A percentile compares a stretch with the other conserved stretches of the same genome.
Evolutionary conservation across 2,797 vertebrate species (phyloP).

Genomic region (Myiotriccus ornatus): DNA sequence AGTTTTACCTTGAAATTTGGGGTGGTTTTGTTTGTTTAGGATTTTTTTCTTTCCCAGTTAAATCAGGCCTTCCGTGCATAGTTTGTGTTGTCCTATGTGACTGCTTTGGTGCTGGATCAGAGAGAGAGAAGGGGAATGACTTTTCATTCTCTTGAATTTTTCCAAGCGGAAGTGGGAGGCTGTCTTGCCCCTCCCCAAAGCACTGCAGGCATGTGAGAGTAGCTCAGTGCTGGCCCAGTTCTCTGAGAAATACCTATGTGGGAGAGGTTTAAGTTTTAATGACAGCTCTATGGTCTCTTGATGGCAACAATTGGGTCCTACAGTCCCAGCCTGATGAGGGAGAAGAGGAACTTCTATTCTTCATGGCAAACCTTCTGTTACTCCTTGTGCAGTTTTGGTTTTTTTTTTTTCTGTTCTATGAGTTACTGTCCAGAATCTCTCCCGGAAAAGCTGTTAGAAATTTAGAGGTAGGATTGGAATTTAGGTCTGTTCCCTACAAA

Average conservation of each 20-base stretch:
- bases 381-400: background rate
- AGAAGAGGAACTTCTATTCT: background rate
- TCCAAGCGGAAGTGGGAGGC: background rate
- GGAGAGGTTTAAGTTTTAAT: background rate
- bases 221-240: background rate
- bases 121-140: no score
- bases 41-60: no score
- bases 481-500: background rate
- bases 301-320: background rate
- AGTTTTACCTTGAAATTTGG: no score
- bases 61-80: no score
- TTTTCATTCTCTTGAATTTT: background rate
- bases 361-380: background rate
- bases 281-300: background rate
- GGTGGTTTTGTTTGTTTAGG: no score
- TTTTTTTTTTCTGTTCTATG: background rate
- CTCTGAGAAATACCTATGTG: no score
- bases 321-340: background rate
- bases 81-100: no score
- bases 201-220: background rate
- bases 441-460: background rate
- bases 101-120: no score
- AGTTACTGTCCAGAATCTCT: background rate
- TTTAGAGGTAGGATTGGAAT: background rate
- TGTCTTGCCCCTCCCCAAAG: background rate